Percentiles rank a stretch among this genome's conserved stretches.
These are phyloP conservation scores for Phalacrocorax carbo DNA, from an alignment of 2,113 vertebrate genomes.

Conservation along the genomic window DNA sequence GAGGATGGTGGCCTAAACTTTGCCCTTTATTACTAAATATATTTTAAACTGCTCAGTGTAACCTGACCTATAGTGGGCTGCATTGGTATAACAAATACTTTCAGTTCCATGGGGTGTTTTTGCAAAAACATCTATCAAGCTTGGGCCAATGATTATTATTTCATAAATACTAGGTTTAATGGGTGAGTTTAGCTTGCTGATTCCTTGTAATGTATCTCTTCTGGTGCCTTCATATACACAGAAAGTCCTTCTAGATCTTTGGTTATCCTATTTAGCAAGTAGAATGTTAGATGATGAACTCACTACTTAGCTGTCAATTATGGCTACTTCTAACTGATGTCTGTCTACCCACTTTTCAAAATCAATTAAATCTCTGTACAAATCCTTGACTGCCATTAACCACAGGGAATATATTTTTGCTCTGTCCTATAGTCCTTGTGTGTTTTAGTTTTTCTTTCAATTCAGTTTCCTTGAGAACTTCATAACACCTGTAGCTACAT, in stretches of 20 bases:
- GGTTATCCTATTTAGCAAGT: background rate
- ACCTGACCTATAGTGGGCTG: background rate
- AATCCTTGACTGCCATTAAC: background rate
- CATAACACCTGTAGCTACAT: background rate
- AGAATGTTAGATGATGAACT: background rate
- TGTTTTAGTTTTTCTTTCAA: background rate
- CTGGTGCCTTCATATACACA: background rate
- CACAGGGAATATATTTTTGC: background rate
- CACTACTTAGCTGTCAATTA: background rate
- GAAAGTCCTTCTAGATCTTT: background rate
- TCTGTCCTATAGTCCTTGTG: background rate
- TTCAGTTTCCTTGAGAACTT: background rate
- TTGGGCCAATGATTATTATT: background rate
- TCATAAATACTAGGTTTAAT: background rate
- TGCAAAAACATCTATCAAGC: background rate
- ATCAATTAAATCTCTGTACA: background rate
- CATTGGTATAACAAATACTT: background rate
- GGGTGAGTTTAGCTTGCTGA: background rate
- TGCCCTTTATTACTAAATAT: background rate
- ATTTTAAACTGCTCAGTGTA: background rate
- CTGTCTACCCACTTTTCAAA: background rate
- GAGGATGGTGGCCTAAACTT: background rate
- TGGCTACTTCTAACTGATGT: background rate
- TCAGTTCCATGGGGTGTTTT: background rate
- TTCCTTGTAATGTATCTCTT: background rate